Conservation (phyloP, 2,113 vertebrate genomes). For the Vulpes ferrilata region DNA sequence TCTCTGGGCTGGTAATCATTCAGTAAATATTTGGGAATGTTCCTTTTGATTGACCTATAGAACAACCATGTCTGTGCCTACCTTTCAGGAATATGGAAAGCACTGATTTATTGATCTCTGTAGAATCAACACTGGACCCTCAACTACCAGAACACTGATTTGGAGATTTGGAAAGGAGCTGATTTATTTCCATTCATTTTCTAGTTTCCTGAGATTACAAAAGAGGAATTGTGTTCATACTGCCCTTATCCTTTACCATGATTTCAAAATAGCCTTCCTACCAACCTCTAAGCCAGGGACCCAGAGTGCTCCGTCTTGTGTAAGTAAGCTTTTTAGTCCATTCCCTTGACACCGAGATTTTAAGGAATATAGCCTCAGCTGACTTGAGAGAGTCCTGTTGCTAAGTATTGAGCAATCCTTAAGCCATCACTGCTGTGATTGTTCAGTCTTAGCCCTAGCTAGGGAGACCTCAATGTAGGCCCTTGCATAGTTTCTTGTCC, state of each 20-base stretch:
- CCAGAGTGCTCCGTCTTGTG: neutral
- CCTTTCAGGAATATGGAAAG: slow-evolving; percentile 19
- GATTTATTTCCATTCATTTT: slow-evolving; percentile 17
- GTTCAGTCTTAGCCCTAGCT: neutral
- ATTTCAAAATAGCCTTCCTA: slow-evolving; percentile 22
- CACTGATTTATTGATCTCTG: neutral
- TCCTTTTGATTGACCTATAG: slow-evolving; percentile 6
- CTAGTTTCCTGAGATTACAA: neutral
- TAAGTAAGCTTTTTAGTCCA: neutral
- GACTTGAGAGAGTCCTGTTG: neutral
- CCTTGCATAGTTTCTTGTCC: neutral
- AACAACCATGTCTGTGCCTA: neutral
- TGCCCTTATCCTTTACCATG: neutral
- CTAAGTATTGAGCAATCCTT: neutral
- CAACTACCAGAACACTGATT: neutral
- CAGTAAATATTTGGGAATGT: neutral
- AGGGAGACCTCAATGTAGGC: neutral
- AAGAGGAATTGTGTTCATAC: neutral
- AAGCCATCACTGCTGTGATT: neutral
- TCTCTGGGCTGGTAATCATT: neutral
- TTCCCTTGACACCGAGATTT: neutral
- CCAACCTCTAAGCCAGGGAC: neutral
- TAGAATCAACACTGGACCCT: neutral
- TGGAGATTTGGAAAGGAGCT: neutral
- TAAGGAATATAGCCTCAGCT: neutral